These are phyloP conservation scores for Malurus melanocephalus DNA, from an alignment of 2,113 vertebrate genomes.

Conservation along the genomic window DNA sequence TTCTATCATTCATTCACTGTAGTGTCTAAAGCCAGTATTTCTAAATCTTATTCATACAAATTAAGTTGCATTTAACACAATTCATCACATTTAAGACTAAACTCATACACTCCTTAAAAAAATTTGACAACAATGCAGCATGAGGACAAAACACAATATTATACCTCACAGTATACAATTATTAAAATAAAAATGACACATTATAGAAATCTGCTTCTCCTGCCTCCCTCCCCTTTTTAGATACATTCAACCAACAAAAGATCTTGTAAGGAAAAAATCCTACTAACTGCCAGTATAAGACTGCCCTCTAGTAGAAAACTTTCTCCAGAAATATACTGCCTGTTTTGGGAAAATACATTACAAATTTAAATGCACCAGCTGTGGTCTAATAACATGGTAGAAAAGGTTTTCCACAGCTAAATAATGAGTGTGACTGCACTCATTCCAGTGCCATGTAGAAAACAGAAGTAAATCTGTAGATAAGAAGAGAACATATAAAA, in stretches of 20 bases:
- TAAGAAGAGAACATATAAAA: background rate
- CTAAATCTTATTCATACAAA: background rate
- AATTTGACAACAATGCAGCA: background rate
- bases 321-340: background rate
- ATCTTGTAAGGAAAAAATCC: background rate
- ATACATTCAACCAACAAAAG: background rate
- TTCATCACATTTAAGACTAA: background rate
- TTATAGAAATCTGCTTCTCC: background rate
- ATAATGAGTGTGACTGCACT: background rate
- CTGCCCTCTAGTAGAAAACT: slow-evolving; percentile 51
- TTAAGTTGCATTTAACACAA: background rate
- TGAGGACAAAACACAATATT: background rate
- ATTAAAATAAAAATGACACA: background rate
- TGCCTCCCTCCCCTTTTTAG: background rate
- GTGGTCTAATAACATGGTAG: background rate
- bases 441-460: background rate
- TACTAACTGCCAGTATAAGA: slow-evolving; percentile 33
- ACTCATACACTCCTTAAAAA: background rate
- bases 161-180: background rate
- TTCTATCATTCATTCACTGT: rapidly evolving
- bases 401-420: background rate
- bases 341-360: background rate
- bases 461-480: background rate
- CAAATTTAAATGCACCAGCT: background rate
- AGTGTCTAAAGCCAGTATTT: background rate